Conservation (phyloP, 2,113 vertebrate species). For the Mesembrinibis cayennensis region DNA sequence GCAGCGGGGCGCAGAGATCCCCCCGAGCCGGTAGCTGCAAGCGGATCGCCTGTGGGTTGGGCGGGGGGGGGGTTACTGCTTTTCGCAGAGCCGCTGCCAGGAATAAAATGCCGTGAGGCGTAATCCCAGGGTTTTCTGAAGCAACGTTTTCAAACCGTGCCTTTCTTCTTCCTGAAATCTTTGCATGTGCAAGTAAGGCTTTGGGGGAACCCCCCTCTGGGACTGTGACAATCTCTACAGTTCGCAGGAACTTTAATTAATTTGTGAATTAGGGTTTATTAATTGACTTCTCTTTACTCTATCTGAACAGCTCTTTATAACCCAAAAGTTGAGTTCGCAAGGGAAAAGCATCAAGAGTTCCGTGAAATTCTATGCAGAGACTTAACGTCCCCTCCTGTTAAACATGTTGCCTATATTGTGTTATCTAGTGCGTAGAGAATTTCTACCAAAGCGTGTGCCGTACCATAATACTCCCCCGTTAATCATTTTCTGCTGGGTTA, state of each 20-base stretch:
- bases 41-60: neutral
- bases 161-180: neutral
- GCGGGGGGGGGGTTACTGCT: neutral
- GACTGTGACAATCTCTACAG: neutral
- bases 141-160: neutral
- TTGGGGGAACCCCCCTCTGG: neutral
- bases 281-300: constrained; percentile 43
- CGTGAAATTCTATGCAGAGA: neutral
- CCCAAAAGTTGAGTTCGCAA: constrained; percentile 50
- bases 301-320: constrained; percentile 51
- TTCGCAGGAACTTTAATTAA: constrained; percentile 60
- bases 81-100: neutral
- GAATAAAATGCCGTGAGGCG: neutral
- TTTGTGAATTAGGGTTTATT: constrained; percentile 58
- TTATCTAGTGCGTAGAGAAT: neutral
- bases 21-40: neutral
- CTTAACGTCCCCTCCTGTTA: constrained; percentile 10
- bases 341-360: constrained; percentile 52
- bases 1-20: constrained; percentile 72
- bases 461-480: neutral
- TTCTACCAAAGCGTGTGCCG: neutral
- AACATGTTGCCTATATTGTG: neutral
- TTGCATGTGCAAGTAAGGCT: neutral
- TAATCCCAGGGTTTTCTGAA: neutral
- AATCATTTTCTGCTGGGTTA: neutral